These are phyloP conservation scores for Sapajus apella DNA, from an alignment of 2,113 vertebrate genomes.

Conservation along the genomic window DNA sequence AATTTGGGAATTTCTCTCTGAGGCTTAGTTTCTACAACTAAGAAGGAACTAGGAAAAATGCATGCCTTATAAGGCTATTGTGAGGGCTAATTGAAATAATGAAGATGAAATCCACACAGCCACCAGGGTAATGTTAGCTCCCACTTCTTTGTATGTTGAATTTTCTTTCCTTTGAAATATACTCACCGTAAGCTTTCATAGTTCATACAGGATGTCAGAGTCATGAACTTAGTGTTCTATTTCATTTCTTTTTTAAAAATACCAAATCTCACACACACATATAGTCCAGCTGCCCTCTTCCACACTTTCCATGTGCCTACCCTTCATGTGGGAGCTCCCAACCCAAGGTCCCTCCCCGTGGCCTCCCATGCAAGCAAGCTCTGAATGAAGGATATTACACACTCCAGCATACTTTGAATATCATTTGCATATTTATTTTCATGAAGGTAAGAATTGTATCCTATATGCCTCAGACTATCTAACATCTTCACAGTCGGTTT, in stretches of 20 bases:
- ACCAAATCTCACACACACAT: neutral
- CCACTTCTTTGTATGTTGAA: neutral
- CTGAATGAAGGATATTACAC: neutral
- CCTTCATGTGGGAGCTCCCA: neutral
- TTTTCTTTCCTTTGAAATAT: constrained; percentile 17
- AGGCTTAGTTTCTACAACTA: neutral
- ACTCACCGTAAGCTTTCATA: neutral
- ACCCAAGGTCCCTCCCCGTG: neutral
- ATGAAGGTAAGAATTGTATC: neutral
- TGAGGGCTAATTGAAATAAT: neutral
- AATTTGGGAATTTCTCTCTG: neutral
- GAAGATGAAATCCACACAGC: neutral
- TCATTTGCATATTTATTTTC: neutral
- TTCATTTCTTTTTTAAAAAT: constrained; percentile 34
- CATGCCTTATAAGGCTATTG: neutral
- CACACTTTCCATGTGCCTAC: neutral
- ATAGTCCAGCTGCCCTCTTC: neutral
- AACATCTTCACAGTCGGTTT: neutral
- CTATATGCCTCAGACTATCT: neutral
- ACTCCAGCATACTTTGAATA: neutral
- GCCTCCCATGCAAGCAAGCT: neutral
- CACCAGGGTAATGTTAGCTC: neutral
- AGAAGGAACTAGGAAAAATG: neutral
- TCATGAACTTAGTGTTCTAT: neutral
- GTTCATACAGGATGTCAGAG: neutral